These are phyloP conservation scores for Melikaiella ostensackeni DNA, from an alignment of 2,888 invertebrate species.

Conservation along the genomic window DNA sequence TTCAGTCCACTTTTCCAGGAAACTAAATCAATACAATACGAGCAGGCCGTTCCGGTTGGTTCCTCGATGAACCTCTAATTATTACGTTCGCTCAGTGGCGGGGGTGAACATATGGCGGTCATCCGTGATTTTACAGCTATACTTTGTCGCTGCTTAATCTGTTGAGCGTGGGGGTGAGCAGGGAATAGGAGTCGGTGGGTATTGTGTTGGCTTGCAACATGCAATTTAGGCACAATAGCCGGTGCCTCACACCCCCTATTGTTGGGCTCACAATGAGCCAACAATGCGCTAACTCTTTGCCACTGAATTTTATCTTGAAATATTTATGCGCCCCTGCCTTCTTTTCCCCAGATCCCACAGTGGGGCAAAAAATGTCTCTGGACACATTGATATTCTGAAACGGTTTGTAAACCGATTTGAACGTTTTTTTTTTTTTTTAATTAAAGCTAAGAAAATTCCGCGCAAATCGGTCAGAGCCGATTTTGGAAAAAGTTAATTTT, in stretches of 20 bases:
- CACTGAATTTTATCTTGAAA: conserved; percentile 65
- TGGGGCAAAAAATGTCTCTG: too few relatives aligned
- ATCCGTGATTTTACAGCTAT: conserved; percentile 64
- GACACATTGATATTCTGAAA: too few relatives aligned
- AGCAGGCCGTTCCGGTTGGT: conserved; percentile 33
- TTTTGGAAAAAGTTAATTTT: too few relatives aligned
- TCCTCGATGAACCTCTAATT: conserved; percentile 53
- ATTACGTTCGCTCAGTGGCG: conserved; percentile 42
- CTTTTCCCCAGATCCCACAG: neutral
- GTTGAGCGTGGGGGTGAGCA: conserved; percentile 42
- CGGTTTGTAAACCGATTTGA: too few relatives aligned
- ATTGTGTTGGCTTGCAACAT: conserved; percentile 58
- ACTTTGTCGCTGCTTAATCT: conserved; percentile 58
- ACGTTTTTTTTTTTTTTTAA: too few relatives aligned
- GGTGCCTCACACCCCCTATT: conserved; percentile 54
- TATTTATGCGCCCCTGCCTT: conserved; percentile 56
- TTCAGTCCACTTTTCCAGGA: conserved; percentile 6
- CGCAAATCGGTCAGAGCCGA: too few relatives aligned
- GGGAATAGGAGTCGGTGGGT: conserved; percentile 36
- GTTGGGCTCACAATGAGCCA: conserved; percentile 62
- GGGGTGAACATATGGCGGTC: conserved; percentile 67
- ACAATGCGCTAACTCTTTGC: conserved; percentile 63
- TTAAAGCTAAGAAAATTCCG: too few relatives aligned
- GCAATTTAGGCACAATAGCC: conserved; percentile 65
- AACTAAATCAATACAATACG: conserved; percentile 8